Conservation (phyloP, 2,113 vertebrate species). For the Lucifuga dentata region DNA sequence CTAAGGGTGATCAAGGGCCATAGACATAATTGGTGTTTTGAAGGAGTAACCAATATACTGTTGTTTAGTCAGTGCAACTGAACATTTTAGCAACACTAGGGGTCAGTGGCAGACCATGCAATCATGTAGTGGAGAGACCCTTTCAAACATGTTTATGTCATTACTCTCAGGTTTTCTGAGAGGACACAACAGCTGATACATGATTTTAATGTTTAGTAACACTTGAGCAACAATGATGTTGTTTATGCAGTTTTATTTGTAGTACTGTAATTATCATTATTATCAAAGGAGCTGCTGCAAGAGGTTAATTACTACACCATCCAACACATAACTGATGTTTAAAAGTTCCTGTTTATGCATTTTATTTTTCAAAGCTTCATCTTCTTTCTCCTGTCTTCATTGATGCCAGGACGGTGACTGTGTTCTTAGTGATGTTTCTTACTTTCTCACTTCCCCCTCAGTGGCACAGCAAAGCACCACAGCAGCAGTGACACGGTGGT, state of each 20-base stretch:
- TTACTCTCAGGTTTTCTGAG: slow-evolving; percentile 32
- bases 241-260: slow-evolving; percentile 5
- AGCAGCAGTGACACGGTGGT: slow-evolving; percentile 71
- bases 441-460: slow-evolving; percentile 39
- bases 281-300: slow-evolving; percentile 1
- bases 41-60: slow-evolving; percentile 41
- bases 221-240: not conserved
- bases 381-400: slow-evolving; percentile 43
- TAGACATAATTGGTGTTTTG: slow-evolving; percentile 77
- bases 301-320: slow-evolving; percentile 13
- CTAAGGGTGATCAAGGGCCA: slow-evolving; percentile 74
- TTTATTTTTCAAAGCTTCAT: slow-evolving; percentile 34
- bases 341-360: not conserved
- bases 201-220: too few species aligned
- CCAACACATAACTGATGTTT: slow-evolving; percentile 1
- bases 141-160: slow-evolving; percentile 19
- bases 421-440: slow-evolving; percentile 54
- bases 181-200: not conserved
- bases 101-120: slow-evolving; percentile 81
- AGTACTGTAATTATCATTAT: slow-evolving; percentile 1
- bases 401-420: slow-evolving; percentile 54
- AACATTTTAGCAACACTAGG: slow-evolving; percentile 78
- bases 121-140: slow-evolving; percentile 47
- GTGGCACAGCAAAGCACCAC: slow-evolving; percentile 61
- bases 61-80: slow-evolving; percentile 50